A percentile compares a stretch with the other conserved stretches of the same genome.
These are phyloP conservation scores for Magallana nippona DNA, from an alignment of 2,888 invertebrate genomes.

Conservation along the genomic window DNA sequence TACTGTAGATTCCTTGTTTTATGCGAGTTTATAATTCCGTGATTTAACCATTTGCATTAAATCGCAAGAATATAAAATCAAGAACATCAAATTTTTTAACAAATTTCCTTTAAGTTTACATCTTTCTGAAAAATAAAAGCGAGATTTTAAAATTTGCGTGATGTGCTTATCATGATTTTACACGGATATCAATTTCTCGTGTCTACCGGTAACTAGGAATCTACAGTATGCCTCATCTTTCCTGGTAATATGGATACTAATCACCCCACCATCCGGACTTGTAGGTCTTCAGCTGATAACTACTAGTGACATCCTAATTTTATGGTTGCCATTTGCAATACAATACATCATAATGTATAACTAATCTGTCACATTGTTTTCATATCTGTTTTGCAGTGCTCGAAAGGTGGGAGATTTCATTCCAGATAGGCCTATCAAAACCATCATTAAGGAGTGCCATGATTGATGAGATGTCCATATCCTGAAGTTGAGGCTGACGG, in stretches of 20 bases:
- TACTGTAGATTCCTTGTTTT: not conserved
- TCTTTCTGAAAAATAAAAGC: too few species aligned
- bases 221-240: not conserved
- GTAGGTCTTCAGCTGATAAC: not conserved
- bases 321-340: not conserved
- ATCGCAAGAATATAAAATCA: too few species aligned
- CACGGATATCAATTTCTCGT: too few species aligned
- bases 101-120: too few species aligned
- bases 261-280: not conserved
- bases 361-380: conserved; percentile 8
- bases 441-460: not conserved
- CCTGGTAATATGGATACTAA: not conserved
- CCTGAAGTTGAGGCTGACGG: not conserved
- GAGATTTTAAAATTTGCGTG: too few species aligned
- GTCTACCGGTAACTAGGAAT: not conserved
- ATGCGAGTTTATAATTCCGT: conserved; percentile 43
- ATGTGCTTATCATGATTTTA: too few species aligned
- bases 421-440: not conserved
- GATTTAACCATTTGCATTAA: too few species aligned
- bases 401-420: conserved; percentile 3
- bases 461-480: not conserved
- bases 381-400: not conserved
- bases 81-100: too few species aligned
- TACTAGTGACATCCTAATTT: not conserved
- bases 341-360: not conserved